Evolutionary conservation across 1,140 invertebrate species (phyloP).

Genomic region (Drosophila cardini): DNA sequence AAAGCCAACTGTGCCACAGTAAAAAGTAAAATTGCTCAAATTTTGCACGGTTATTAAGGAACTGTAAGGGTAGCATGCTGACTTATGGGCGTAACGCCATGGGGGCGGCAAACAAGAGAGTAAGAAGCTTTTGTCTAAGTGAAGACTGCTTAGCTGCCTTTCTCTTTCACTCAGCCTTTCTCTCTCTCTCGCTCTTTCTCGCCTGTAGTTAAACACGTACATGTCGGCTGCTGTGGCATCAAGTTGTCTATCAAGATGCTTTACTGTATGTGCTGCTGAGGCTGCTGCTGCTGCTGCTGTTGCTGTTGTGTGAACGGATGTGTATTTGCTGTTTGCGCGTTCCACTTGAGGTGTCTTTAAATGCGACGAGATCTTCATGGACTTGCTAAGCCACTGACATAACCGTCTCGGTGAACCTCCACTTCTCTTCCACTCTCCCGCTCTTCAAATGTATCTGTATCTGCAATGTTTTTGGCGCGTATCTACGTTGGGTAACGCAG

Average conservation of each 20-base stretch:
- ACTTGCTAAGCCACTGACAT: slow-evolving; percentile 55
- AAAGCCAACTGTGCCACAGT: slow-evolving; percentile 45
- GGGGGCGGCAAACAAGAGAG: not conserved
- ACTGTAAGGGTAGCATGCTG: slow-evolving; percentile 32
- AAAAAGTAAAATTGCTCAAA: slow-evolving; percentile 43
- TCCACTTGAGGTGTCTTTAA: slow-evolving; percentile 82
- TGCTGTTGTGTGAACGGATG: slow-evolving; percentile 38
- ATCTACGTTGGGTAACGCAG: slow-evolving; percentile 52
- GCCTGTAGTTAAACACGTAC: slow-evolving; percentile 71
- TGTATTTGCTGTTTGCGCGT: slow-evolving; percentile 57
- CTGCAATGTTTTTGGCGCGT: slow-evolving; percentile 36
- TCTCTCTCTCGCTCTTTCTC: slow-evolving; percentile 4
- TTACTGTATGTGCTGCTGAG: slow-evolving; percentile 15
- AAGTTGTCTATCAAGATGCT: slow-evolving; percentile 63
- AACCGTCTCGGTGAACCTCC: not conserved
- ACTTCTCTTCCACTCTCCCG: not conserved
- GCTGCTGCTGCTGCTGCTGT: too few relatives aligned
- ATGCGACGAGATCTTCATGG: slow-evolving; percentile 79
- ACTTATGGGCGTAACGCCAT: slow-evolving; percentile 19
- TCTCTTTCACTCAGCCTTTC: too few relatives aligned
- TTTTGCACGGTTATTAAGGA: slow-evolving; percentile 43
- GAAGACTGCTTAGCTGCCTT: slow-evolving; percentile 38
- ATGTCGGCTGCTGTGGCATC: slow-evolving; percentile 51
- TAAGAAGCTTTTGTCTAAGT: slow-evolving; percentile 54
- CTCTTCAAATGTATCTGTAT: slow-evolving; percentile 50